phyloP scores from a whole-genome alignment of 2,797 vertebrate genomes.

The Anisognathus igniventris region DNA sequence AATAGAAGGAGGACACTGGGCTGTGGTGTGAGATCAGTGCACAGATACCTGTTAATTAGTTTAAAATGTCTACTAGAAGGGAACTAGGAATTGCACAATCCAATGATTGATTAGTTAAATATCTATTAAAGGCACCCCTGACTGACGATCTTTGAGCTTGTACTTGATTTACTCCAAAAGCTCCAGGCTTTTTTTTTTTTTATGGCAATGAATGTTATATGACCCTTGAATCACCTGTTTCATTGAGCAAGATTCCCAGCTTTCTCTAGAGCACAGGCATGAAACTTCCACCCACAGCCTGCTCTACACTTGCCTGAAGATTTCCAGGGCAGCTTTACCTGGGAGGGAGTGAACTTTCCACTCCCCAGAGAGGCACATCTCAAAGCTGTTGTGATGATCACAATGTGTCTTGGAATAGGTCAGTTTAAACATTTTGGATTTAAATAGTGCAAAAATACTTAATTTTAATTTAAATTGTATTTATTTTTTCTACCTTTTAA shows the following conservation, averaged over 20 bases:
- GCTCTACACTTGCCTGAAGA: not conserved
- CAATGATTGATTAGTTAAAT: not conserved
- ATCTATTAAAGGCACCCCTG: not conserved
- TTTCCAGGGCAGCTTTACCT: not conserved
- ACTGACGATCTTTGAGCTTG: not conserved
- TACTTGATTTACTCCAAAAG: not conserved
- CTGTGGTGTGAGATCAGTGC: not conserved
- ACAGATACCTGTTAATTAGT: not conserved
- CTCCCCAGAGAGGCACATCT: not conserved
- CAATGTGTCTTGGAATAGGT: not conserved
- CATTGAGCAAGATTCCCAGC: not conserved
- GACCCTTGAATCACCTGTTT: not conserved
- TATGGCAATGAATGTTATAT: not conserved
- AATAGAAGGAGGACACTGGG: not conserved
- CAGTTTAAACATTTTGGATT: not conserved
- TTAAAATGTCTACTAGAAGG: not conserved
- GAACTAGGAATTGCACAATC: not conserved
- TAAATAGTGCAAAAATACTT: not conserved
- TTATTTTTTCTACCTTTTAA: not conserved
- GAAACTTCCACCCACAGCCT: not conserved
- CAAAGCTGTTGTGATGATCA: not conserved
- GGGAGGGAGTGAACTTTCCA: not conserved
- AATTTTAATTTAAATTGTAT: not conserved
- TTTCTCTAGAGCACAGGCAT: not conserved
- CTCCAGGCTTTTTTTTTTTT: not conserved